A percentile compares a stretch with the other conserved stretches of the same genome.
Conservation (phyloP, 2,113 vertebrate species). For the Rana temporaria region DNA sequence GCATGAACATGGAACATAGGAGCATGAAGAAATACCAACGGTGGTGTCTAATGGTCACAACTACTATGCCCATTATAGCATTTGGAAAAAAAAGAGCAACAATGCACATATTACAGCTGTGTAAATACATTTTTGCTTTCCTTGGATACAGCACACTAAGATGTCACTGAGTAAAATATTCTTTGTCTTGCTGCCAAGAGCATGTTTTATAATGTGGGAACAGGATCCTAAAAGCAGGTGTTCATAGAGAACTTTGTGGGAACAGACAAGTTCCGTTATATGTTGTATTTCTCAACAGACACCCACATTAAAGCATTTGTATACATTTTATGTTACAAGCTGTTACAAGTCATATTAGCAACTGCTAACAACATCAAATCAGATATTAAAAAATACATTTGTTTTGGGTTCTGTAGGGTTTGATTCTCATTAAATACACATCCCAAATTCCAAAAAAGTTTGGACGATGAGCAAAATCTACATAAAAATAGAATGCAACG, state of each 20-base stretch:
- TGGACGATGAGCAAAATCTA: too few relatives aligned
- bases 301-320: not conserved
- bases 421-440: too few relatives aligned
- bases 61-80: constrained; percentile 16
- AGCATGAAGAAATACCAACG: not conserved
- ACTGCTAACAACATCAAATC: too few relatives aligned
- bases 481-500: too few relatives aligned
- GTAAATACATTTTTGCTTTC: constrained; percentile 14
- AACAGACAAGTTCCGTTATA: constrained; percentile 18
- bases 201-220: constrained; percentile 47
- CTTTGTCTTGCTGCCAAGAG: constrained; percentile 20
- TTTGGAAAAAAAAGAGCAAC: constrained; percentile 4
- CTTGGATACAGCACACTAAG: constrained; percentile 26
- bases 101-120: constrained; percentile 38
- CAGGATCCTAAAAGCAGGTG: constrained; percentile 27
- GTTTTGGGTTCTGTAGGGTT: too few relatives aligned
- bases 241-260: constrained; percentile 34
- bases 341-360: not conserved
- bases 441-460: too few relatives aligned
- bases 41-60: not conserved
- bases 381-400: too few relatives aligned
- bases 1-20: too few relatives aligned
- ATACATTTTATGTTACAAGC: not conserved
- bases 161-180: not conserved
- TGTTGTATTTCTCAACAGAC: not conserved